Conservation (phyloP, 2,888 invertebrate species). For the Lasiommata megera region DNA sequence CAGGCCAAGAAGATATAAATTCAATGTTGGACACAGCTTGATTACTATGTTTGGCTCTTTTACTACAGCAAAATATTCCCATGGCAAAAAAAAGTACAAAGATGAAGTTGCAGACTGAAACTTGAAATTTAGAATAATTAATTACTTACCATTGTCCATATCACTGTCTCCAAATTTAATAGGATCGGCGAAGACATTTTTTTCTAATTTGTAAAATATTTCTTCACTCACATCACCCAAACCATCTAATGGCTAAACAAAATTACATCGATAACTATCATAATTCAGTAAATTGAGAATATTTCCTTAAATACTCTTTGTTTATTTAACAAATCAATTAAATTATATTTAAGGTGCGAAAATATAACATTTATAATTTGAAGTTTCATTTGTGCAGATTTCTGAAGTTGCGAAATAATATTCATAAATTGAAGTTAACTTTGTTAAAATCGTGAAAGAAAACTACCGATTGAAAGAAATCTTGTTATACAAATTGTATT, state of each 20-base stretch:
- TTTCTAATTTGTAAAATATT: slow-evolving; percentile 36
- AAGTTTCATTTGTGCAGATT: neutral
- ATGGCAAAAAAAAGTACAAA: too few relatives aligned
- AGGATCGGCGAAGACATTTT: slow-evolving; percentile 42
- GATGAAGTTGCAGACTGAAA: too few relatives aligned
- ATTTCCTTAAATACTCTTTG: neutral
- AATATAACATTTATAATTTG: too few relatives aligned
- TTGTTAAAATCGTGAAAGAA: neutral
- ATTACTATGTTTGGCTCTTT: too few relatives aligned
- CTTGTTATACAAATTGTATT: neutral
- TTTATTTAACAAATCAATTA: neutral
- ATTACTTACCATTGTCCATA: slow-evolving; percentile 6
- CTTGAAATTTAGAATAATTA: neutral
- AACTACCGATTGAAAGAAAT: neutral
- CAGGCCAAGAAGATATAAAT: too few relatives aligned
- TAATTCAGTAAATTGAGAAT: too few relatives aligned
- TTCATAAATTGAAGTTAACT: neutral
- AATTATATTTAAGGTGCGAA: neutral
- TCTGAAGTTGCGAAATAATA: neutral
- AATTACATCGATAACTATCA: neutral
- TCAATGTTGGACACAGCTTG: too few relatives aligned
- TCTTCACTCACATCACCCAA: slow-evolving; percentile 18
- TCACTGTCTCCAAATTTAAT: slow-evolving; percentile 9
- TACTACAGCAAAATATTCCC: too few relatives aligned
- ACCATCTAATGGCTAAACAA: slow-evolving; percentile 38